Evolutionary conservation across 2,797 vertebrate genomes (phyloP), one percentile per base, ranked within the genome.

Genomic region (Australoheros facetus): DNA sequence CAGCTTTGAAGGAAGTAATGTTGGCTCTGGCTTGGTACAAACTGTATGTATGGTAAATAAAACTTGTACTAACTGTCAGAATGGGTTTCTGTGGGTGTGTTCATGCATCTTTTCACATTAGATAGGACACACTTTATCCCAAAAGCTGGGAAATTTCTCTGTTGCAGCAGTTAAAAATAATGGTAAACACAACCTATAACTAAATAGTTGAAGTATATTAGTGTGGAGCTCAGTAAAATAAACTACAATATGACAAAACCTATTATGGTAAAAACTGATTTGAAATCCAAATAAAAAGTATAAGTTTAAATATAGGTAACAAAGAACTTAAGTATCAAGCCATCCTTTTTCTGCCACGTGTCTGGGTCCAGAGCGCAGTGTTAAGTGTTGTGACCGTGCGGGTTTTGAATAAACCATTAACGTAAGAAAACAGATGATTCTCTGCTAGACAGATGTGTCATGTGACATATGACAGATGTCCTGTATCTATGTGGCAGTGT

Each of bases 21-120:
- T 81, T 83, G 78, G 79, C 76, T 85, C 71, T 81, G 79, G 79
- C 77, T 87, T 88, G 76, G 81, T 85, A 76, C 72, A 59, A 87
- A 87, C 77, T 90, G 87, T 92, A 91, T 91, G 86, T 85, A 89
- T 89, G 88, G 23, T 84, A 71, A 93, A 92, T 90, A 88, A 92
- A 88, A 80, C 19, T 16, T 37, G 0, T 85, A 86, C 81, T 89
- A 85, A 90, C 84, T 86, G 88, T 80, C 85, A 71, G 56, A 56
- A 1, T 59, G n/a, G 16, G 19, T 64, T 54, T 79, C 34, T 21
- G 2, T 69, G 48, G 69, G 19, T 48, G 77, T 71, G 28, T 62
- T 37, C 60, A 4, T 81, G 21, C 57, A 34, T 7, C 30, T 54
- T 75, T 75, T 75, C 57, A 23, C 57, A n/a, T 51, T 59, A 59